A percentile compares a stretch with the other conserved stretches of the same genome.
These are phyloP conservation scores for Andrena camellia DNA, from an alignment of 2,888 invertebrate genomes.

Conservation along the genomic window DNA sequence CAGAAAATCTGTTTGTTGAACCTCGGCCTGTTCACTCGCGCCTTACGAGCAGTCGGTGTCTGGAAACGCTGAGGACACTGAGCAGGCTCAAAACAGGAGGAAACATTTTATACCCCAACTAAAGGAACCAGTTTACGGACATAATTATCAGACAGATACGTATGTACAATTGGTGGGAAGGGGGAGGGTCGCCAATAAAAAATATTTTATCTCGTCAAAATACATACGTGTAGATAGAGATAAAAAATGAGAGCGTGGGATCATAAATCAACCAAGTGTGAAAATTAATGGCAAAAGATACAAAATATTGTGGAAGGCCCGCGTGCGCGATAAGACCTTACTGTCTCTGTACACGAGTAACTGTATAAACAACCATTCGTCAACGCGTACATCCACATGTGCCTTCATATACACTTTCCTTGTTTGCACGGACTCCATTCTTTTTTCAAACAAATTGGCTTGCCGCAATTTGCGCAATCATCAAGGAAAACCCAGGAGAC, in stretches of 20 bases:
- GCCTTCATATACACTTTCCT: conserved; percentile 13
- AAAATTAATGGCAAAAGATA: background rate
- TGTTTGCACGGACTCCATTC: background rate
- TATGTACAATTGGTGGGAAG: too few relatives aligned
- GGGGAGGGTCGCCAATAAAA: too few relatives aligned
- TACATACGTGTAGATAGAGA: too few relatives aligned
- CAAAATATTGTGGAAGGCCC: background rate
- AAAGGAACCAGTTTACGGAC: background rate
- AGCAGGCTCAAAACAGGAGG: too few relatives aligned
- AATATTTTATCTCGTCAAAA: too few relatives aligned
- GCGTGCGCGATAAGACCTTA: background rate
- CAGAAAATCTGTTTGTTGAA: background rate
- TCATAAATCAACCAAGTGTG: too few relatives aligned
- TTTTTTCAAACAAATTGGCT: too few relatives aligned
- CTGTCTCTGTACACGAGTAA: background rate
- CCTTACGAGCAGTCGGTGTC: background rate
- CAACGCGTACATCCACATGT: background rate
- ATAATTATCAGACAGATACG: too few relatives aligned
- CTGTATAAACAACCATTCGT: background rate
- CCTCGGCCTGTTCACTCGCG: background rate
- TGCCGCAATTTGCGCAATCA: background rate
- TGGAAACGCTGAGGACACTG: background rate
- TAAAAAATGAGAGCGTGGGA: too few relatives aligned
- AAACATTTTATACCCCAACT: conserved; percentile 3
- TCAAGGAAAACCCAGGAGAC: background rate